A percentile compares a stretch with the other conserved stretches of the same genome.
Evolutionary conservation across 2,113 vertebrate genomes (phyloP).

Genomic region (Anhinga rufa): DNA sequence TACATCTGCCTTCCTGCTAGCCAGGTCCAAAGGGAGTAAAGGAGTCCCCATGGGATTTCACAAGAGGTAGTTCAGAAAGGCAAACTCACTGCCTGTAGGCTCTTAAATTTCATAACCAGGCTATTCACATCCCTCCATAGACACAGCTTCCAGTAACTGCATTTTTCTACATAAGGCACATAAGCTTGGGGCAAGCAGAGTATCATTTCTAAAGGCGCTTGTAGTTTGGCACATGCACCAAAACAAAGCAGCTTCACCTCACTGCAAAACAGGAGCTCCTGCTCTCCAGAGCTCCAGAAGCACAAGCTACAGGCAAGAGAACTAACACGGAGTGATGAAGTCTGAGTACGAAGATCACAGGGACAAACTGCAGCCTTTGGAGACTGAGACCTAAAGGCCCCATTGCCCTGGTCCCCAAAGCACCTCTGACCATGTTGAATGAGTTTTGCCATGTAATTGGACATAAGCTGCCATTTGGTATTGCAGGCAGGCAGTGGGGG

Average conservation of each 20-base stretch:
- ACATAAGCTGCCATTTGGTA: background rate
- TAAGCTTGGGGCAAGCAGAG: background rate
- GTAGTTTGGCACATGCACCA: background rate
- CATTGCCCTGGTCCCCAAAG: background rate
- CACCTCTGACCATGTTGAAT: accelerated
- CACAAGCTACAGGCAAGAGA: background rate
- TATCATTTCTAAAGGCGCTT: background rate
- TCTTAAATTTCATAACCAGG: background rate
- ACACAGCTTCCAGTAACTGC: background rate
- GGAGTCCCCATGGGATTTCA: background rate
- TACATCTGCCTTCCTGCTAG: background rate
- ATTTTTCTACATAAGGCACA: background rate
- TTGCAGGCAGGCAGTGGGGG: background rate
- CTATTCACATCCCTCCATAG: background rate
- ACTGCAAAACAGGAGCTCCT: background rate
- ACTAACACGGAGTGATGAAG: background rate
- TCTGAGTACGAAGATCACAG: background rate
- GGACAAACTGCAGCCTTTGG: background rate
- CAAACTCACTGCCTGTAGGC: background rate
- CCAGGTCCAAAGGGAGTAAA: background rate
- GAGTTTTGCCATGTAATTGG: background rate
- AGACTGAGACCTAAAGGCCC: background rate
- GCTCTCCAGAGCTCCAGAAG: background rate
- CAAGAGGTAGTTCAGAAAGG: background rate
- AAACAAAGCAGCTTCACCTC: background rate